These are phyloP conservation scores for Drosophila orosa DNA, from an alignment of 1,140 invertebrate genomes.

Conservation along the genomic window DNA sequence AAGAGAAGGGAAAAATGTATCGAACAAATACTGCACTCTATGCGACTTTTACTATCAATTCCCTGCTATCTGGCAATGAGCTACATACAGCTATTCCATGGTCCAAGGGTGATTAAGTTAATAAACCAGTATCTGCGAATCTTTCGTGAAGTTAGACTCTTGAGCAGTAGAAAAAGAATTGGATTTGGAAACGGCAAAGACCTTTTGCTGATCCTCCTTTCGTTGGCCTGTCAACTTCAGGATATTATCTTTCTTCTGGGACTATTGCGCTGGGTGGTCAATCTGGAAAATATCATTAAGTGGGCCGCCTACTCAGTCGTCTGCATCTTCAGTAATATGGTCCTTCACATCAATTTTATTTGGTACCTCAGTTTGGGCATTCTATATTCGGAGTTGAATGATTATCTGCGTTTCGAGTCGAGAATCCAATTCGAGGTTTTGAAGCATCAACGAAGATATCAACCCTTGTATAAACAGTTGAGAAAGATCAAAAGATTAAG, in stretches of 20 bases:
- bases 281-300: not conserved
- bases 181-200: slow-evolving; percentile 25
- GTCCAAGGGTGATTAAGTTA: slow-evolving; percentile 1
- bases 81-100: slow-evolving; percentile 20
- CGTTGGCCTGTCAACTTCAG: slow-evolving; percentile 8
- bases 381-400: slow-evolving; percentile 34
- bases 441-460: not conserved
- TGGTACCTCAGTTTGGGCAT: slow-evolving; percentile 45
- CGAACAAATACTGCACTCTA: not conserved
- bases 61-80: slow-evolving; percentile 27
- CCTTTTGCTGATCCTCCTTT: slow-evolving; percentile 27
- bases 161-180: not conserved
- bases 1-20: rapidly evolving
- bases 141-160: not conserved
- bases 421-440: not conserved
- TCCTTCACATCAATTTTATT: slow-evolving; percentile 31
- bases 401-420: slow-evolving; percentile 15
- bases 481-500: not conserved
- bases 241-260: not conserved
- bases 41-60: not conserved
- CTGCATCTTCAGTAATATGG: not conserved
- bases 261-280: not conserved
- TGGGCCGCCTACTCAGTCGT: not conserved
- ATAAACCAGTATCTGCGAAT: slow-evolving; percentile 41
- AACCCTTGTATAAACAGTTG: not conserved